These are phyloP conservation scores for Polyodon spathula DNA, from an alignment of 2,113 vertebrate genomes.

Conservation along the genomic window DNA sequence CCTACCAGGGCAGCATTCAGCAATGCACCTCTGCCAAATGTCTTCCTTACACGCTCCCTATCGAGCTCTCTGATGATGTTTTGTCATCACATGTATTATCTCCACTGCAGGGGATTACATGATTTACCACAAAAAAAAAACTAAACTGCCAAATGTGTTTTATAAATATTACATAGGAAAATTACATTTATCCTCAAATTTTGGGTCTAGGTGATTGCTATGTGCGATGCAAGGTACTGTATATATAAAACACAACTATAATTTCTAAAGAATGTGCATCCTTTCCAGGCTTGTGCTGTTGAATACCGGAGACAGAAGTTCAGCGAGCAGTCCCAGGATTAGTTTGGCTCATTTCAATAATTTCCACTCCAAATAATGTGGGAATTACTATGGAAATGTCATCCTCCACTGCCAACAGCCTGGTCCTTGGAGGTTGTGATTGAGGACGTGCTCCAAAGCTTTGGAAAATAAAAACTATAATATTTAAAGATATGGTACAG, in stretches of 20 bases:
- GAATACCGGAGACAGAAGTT: constrained; percentile 21
- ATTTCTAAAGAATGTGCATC: constrained; percentile 10
- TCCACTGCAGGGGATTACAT: too few relatives aligned
- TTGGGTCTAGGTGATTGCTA: too few relatives aligned
- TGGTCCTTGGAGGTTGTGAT: constrained; percentile 16
- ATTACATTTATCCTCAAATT: too few relatives aligned
- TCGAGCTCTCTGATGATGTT: too few relatives aligned
- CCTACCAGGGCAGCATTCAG: too few relatives aligned
- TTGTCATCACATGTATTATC: too few relatives aligned
- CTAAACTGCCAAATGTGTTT: too few relatives aligned
- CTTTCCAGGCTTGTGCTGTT: constrained; percentile 26
- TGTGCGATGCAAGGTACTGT: constrained; percentile 23
- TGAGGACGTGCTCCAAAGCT: constrained; percentile 20
- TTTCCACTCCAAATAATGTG: constrained; percentile 33
- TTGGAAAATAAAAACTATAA: constrained; percentile 11
- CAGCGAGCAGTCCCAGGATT: constrained; percentile 19
- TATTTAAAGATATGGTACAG: too few relatives aligned
- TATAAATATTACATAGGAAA: too few relatives aligned
- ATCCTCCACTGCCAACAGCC: constrained; percentile 19
- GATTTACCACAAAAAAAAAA: too few relatives aligned
- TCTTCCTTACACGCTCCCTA: too few relatives aligned
- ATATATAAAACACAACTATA: constrained; percentile 19
- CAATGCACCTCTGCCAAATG: too few relatives aligned
- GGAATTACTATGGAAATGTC: constrained; percentile 27
- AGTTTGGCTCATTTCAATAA: constrained; percentile 18